Percentiles rank a stretch among this genome's conserved stretches.
Conservation (phyloP, 1,140 invertebrate species). For the Scaptomyza montana region DNA sequence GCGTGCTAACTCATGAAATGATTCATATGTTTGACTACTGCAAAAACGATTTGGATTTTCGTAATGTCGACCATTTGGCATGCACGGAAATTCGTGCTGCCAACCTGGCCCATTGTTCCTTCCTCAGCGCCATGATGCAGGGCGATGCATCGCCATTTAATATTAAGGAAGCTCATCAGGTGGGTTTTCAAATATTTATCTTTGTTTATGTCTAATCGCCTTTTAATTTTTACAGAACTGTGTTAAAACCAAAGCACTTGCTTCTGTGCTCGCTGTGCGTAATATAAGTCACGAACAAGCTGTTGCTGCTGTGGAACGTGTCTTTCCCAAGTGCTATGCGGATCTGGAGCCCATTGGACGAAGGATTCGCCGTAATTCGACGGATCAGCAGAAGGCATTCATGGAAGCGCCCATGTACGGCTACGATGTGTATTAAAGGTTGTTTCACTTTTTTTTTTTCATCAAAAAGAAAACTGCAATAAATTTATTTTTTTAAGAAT, state of each 20-base stretch:
- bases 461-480: constrained; percentile 21
- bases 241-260: constrained; percentile 93
- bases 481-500: constrained; percentile 49
- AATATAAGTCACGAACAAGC: constrained; percentile 90
- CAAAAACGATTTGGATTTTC: constrained; percentile 93
- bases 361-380: constrained; percentile 90
- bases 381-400: constrained; percentile 91
- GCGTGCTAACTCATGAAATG: constrained; percentile 95
- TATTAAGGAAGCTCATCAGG: constrained; percentile 89
- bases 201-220: background rate
- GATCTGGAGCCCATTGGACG: constrained; percentile 97
- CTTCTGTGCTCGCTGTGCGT: constrained; percentile 92
- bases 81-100: constrained; percentile 97
- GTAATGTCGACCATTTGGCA: constrained; percentile 95
- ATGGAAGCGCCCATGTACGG: constrained; percentile 91
- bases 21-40: constrained; percentile 99
- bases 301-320: constrained; percentile 90
- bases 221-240: constrained; percentile 88
- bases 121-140: constrained; percentile 90
- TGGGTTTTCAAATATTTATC: constrained; percentile 52
- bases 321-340: constrained; percentile 96
- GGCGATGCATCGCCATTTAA: constrained; percentile 91
- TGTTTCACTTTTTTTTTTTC: no score
- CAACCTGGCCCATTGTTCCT: constrained; percentile 96
- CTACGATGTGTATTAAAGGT: constrained; percentile 86